These are phyloP conservation scores for Theocolax elegans DNA, from an alignment of 1,140 invertebrate species.

Conservation along the genomic window DNA sequence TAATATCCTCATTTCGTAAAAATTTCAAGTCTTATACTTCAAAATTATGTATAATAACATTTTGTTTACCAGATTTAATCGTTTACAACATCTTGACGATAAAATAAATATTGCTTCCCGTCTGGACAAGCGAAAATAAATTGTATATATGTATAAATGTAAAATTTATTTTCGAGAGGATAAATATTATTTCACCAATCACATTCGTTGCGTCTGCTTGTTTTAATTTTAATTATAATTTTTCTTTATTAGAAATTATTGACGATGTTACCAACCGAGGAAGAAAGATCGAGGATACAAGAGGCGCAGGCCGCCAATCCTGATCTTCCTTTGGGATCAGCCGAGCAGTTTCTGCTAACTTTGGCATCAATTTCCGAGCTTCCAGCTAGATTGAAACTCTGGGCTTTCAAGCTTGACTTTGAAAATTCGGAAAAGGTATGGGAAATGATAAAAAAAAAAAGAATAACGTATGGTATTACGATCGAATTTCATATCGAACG, in stretches of 20 bases:
- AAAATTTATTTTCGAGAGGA: too few relatives aligned
- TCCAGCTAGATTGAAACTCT: conserved; percentile 92
- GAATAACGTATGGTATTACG: not conserved
- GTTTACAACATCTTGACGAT: too few relatives aligned
- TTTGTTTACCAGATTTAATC: too few relatives aligned
- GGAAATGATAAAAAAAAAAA: not conserved
- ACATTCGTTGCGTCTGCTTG: too few relatives aligned
- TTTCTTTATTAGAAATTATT: conserved; percentile 91
- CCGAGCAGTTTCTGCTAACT: conserved; percentile 97
- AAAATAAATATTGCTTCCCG: too few relatives aligned
- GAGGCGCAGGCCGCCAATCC: conserved; percentile 94
- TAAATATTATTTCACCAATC: too few relatives aligned
- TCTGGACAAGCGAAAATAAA: too few relatives aligned
- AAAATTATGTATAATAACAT: too few relatives aligned
- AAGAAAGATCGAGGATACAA: conserved; percentile 95
- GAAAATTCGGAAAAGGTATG: conserved; percentile 91
- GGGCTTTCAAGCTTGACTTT: conserved; percentile 99
- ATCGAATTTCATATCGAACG: not conserved
- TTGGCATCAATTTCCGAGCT: conserved; percentile 96
- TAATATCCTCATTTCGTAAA: too few relatives aligned
- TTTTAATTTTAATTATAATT: too few relatives aligned
- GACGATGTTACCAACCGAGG: conserved; percentile 96
- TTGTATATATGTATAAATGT: too few relatives aligned
- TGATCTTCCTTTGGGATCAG: conserved; percentile 94
- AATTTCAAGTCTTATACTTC: too few relatives aligned